Evolutionary conservation across 1,140 invertebrate species (phyloP).

Genomic region (Lamellibrachia luymesi): DNA sequence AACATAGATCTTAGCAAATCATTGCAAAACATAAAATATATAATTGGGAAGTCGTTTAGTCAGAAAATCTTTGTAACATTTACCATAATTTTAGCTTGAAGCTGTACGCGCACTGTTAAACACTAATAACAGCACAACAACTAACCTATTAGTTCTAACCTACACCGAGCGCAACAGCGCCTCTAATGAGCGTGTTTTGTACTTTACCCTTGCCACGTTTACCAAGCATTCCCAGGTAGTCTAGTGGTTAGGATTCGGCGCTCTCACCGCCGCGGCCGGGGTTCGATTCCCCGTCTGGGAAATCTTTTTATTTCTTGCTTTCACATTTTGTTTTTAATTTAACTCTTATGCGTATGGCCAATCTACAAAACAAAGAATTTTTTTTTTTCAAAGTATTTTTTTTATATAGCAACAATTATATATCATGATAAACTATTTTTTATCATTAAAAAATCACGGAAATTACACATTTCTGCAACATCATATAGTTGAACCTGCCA

Average conservation of each 20-base stretch:
- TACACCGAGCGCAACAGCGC: neutral
- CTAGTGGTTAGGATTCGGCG: neutral
- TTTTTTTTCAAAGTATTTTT: too few species aligned
- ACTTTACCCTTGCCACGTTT: neutral
- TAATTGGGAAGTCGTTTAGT: neutral
- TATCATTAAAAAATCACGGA: too few species aligned
- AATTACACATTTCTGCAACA: too few species aligned
- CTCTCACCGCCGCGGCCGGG: neutral
- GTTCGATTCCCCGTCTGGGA: constrained; percentile 2
- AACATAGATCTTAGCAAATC: neutral
- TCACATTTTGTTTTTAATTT: too few species aligned
- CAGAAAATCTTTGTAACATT: neutral
- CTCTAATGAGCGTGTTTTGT: neutral
- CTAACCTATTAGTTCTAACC: neutral
- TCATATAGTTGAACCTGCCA: too few species aligned
- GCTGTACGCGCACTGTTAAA: neutral
- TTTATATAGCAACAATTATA: too few species aligned
- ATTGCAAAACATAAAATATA: neutral
- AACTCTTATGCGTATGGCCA: too few species aligned
- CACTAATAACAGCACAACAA: neutral
- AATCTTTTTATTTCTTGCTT: neutral
- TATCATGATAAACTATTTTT: too few species aligned
- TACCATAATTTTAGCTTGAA: neutral
- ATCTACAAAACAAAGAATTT: too few species aligned
- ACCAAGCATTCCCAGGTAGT: neutral